These are phyloP conservation scores for Pygocentrus nattereri DNA, from an alignment of 2,797 vertebrate species.

Conservation along the genomic window DNA sequence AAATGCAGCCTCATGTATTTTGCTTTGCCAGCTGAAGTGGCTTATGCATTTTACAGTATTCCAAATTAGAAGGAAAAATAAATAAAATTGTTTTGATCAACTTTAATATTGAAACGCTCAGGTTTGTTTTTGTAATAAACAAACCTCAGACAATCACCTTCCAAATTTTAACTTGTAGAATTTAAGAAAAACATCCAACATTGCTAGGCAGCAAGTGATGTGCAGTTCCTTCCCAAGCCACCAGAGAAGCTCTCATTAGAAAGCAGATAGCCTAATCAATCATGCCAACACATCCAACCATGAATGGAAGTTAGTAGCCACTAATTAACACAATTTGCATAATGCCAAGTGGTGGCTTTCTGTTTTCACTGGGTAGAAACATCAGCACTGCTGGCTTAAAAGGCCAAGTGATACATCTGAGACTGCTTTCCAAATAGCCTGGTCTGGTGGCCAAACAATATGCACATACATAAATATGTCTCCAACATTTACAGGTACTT, in stretches of 20 bases:
- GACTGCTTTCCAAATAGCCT: neutral
- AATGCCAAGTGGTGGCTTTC: neutral
- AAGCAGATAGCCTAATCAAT: no score
- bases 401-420: neutral
- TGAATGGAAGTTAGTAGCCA: neutral
- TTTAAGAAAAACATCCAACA: no score
- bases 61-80: no score
- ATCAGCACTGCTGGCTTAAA: neutral
- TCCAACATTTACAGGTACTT: neutral
- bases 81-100: no score
- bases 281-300: neutral
- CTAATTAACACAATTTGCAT: neutral
- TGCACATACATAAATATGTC: neutral
- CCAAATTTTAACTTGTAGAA: no score
- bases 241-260: no score
- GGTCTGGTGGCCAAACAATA: neutral
- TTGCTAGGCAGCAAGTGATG: no score
- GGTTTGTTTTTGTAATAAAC: no score
- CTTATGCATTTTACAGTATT: neutral
- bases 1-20: neutral
- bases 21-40: neutral
- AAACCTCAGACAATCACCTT: no score
- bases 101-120: no score
- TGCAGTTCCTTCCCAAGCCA: no score
- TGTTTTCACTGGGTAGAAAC: neutral